These are phyloP conservation scores for Drosophila repleta DNA, from an alignment of 1,140 invertebrate genomes.

Conservation along the genomic window DNA sequence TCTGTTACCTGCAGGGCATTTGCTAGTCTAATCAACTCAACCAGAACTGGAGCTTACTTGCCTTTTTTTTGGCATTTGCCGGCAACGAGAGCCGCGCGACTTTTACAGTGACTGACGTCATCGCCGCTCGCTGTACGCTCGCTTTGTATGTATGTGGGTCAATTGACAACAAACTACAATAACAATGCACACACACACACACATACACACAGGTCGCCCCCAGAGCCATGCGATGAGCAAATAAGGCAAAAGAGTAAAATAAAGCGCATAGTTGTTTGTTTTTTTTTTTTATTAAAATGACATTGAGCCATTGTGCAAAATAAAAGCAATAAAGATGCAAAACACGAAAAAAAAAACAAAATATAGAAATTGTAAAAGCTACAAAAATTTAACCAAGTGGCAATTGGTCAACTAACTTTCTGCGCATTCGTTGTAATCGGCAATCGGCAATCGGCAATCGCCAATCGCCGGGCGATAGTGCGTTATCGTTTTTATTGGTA, in stretches of 20 bases:
- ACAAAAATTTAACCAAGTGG: constrained; percentile 13
- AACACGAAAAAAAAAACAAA: constrained; percentile 26
- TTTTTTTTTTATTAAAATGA: constrained; percentile 71
- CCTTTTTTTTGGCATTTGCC: constrained; percentile 58
- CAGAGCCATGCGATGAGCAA: constrained; percentile 48
- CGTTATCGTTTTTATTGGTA: constrained; percentile 54
- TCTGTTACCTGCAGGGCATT: background rate
- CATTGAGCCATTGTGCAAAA: constrained; percentile 57
- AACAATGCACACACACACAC: constrained; percentile 49
- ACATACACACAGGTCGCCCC: constrained; percentile 40
- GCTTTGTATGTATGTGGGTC: constrained; percentile 70
- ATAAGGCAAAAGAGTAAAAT: constrained; percentile 67
- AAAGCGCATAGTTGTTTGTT: constrained; percentile 49
- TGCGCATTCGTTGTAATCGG: constrained; percentile 34
- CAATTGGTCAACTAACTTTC: constrained; percentile 43
- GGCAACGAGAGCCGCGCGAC: constrained; percentile 34
- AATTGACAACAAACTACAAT: constrained; percentile 73
- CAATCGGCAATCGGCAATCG: constrained; percentile 52
- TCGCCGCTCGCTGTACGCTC: constrained; percentile 46
- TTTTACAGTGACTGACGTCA: constrained; percentile 65
- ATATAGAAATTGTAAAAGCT: constrained; percentile 24
- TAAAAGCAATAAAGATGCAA: constrained; percentile 42
- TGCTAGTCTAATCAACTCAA: background rate
- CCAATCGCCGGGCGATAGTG: constrained; percentile 32
- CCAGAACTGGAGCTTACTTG: constrained; percentile 4